phyloP scores from a whole-genome alignment of 2,113 vertebrate species.

The Oryzias celebensis region DNA sequence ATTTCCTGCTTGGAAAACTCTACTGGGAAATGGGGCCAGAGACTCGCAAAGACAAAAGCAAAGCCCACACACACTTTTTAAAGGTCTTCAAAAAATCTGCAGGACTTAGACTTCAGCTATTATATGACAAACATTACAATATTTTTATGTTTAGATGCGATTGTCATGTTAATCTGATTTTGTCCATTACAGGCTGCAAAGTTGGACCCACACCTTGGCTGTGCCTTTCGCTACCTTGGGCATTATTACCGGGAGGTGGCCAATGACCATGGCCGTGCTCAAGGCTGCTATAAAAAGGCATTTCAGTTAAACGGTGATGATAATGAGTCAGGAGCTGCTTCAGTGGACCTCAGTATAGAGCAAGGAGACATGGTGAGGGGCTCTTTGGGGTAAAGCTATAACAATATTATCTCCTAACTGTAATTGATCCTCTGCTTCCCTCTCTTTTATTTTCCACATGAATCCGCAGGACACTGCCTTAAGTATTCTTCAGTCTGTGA shows the following conservation, averaged over 20 bases:
- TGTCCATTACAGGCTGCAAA: slow-evolving; percentile 87
- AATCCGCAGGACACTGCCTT: slow-evolving; percentile 85
- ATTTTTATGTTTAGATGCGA: not conserved
- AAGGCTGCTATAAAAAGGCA: slow-evolving; percentile 94
- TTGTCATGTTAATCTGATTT: not conserved
- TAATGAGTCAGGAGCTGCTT: slow-evolving; percentile 86
- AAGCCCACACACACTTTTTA: slow-evolving; percentile 87
- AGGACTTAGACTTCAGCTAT: not conserved
- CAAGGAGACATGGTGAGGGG: slow-evolving; percentile 86
- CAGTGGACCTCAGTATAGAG: slow-evolving; percentile 88
- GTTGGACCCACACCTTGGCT: slow-evolving; percentile 84
- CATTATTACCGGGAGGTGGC: slow-evolving; percentile 88
- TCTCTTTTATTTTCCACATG: not conserved
- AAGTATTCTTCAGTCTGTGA: slow-evolving; percentile 84
- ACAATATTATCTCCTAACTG: too few species aligned
- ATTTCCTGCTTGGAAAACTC: slow-evolving; percentile 84
- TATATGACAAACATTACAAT: not conserved
- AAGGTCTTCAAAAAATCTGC: slow-evolving; percentile 77
- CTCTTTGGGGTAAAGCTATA: not conserved
- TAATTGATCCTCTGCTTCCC: not conserved
- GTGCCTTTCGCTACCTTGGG: slow-evolving; percentile 87
- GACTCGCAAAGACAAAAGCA: slow-evolving; percentile 85
- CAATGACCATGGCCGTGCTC: slow-evolving; percentile 85
- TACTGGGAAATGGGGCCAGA: slow-evolving; percentile 94
- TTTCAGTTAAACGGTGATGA: slow-evolving; percentile 87